phyloP scores from a whole-genome alignment of 2,113 vertebrate species.

The Indri indri region DNA sequence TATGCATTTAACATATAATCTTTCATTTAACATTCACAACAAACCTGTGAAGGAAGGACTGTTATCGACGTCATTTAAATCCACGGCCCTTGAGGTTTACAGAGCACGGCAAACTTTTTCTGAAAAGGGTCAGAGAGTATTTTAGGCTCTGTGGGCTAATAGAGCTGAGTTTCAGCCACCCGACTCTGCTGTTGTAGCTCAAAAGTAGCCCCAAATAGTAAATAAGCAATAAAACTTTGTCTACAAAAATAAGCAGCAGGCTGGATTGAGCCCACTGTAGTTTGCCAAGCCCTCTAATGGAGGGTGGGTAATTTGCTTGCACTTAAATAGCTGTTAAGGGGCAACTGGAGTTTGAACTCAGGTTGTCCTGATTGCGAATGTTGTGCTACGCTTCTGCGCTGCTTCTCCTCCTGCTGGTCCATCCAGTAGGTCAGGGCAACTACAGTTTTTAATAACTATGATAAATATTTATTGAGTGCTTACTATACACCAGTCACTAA shows the following conservation, averaged over 20 bases:
- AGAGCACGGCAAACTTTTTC: not conserved
- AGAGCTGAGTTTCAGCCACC: rapidly evolving
- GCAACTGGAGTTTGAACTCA: not conserved
- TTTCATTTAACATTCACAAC: rapidly evolving
- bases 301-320: not conserved
- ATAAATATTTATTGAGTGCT: not conserved
- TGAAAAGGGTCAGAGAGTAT: not conserved
- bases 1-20: rapidly evolving
- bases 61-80: too few species aligned
- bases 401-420: not conserved
- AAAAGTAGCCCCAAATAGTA: not conserved
- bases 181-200: not conserved
- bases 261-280: too few species aligned
- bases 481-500: not conserved
- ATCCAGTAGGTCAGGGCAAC: not conserved
- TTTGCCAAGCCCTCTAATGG: not conserved
- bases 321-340: not conserved
- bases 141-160: not conserved
- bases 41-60: not conserved
- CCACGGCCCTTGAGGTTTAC: not conserved
- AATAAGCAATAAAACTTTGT: not conserved
- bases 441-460: not conserved
- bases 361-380: not conserved
- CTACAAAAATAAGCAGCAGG: not conserved
- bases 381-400: not conserved